Evolutionary conservation across 1,140 invertebrate species (phyloP).

Genomic region (Kradibia gibbosae): DNA sequence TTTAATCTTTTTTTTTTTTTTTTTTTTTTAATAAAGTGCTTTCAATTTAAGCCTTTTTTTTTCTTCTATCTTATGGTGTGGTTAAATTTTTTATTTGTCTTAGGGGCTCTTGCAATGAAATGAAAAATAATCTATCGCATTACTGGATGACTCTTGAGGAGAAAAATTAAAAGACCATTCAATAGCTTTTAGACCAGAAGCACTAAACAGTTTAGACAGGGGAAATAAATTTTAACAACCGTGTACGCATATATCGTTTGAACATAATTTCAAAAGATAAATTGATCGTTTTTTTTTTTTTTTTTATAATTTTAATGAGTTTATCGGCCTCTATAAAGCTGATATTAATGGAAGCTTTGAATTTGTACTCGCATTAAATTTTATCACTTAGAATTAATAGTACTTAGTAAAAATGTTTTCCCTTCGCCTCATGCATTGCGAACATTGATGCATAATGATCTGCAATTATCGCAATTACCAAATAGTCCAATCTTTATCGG

Average conservation of each 20-base stretch:
- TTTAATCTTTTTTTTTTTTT: too few relatives aligned
- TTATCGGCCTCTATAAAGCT: neutral
- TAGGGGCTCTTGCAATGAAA: neutral
- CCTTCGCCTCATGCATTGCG: too few relatives aligned
- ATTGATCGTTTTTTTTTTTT: constrained; percentile 1
- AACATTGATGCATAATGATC: too few relatives aligned
- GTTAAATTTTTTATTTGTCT: neutral
- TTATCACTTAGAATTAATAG: too few relatives aligned
- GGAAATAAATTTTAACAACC: neutral
- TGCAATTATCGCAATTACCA: too few relatives aligned
- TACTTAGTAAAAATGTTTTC: too few relatives aligned
- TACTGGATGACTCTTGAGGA: neutral
- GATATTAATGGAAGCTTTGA: too few relatives aligned
- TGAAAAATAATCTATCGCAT: neutral
- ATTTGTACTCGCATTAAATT: too few relatives aligned
- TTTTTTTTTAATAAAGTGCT: too few relatives aligned
- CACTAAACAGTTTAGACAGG: neutral
- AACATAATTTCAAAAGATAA: neutral
- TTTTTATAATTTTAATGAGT: neutral
- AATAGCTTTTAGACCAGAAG: neutral
- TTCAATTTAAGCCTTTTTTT: too few relatives aligned
- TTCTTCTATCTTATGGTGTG: too few relatives aligned
- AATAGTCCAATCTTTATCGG: too few relatives aligned
- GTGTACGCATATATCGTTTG: neutral
- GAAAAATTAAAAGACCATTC: neutral